These are phyloP conservation scores for Actinernus sp. DNA, from an alignment of 92 coral and sea anemone genomes.

Conservation along the genomic window DNA sequence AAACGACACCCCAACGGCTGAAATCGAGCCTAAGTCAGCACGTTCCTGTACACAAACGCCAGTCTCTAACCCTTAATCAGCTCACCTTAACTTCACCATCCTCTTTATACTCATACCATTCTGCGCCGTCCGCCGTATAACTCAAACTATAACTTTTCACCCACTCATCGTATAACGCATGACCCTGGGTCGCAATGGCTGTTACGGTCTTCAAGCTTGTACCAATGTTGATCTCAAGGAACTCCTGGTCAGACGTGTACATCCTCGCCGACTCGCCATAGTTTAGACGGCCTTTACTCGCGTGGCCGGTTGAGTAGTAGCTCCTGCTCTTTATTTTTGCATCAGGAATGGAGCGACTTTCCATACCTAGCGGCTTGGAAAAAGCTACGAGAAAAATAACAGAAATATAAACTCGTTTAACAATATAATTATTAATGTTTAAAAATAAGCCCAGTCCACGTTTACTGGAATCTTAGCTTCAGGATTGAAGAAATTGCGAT, in stretches of 20 bases:
- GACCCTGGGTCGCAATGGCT: constrained; percentile 67
- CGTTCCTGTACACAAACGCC: too few species aligned
- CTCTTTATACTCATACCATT: constrained; percentile 48
- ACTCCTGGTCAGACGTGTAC: background rate
- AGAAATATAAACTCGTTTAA: too few species aligned
- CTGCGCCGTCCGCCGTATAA: constrained; percentile 51
- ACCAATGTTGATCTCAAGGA: constrained; percentile 43
- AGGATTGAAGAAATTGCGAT: too few species aligned
- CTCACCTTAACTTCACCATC: constrained; percentile 51
- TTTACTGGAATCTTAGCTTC: too few species aligned
- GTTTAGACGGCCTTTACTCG: constrained; percentile 42
- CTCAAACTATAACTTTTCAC: constrained; percentile 23
- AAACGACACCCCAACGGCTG: too few species aligned
- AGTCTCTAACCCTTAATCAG: too few species aligned
- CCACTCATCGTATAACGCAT: constrained; percentile 22
- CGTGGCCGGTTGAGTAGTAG: background rate
- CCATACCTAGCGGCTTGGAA: constrained; percentile 43
- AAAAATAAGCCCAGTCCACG: too few species aligned
- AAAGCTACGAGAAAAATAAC: constrained; percentile 6
- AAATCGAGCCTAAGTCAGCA: too few species aligned
- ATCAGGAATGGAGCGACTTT: constrained; percentile 13
- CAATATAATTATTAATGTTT: too few species aligned
- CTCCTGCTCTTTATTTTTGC: constrained; percentile 11
- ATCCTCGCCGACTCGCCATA: background rate
- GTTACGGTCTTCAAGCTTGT: constrained; percentile 34